phyloP scores from a whole-genome alignment of 2,797 vertebrate species.

The Acanthornis magna region DNA sequence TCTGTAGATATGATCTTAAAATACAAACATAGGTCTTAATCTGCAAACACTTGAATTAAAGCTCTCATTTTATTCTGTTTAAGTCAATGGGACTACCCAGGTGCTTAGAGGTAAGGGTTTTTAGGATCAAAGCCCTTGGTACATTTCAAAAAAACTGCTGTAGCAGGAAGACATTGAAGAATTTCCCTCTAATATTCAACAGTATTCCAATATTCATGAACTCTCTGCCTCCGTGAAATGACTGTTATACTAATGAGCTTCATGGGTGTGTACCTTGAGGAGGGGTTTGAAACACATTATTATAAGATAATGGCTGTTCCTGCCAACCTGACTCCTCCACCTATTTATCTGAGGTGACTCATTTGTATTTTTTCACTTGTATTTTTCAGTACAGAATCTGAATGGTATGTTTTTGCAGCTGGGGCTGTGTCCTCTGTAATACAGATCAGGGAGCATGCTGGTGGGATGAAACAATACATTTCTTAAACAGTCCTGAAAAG shows the following conservation, averaged over 20 bases:
- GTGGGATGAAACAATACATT: background rate
- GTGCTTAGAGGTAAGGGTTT: background rate
- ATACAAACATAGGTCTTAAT: background rate
- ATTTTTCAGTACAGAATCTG: background rate
- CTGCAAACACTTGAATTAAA: slow-evolving; percentile 10
- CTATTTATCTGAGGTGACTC: background rate
- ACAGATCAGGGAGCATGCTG: background rate
- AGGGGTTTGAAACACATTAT: background rate
- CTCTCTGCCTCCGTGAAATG: background rate
- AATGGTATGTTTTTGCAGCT: background rate
- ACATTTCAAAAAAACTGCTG: background rate
- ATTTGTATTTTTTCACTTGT: background rate
- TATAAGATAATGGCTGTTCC: background rate
- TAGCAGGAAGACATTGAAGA: background rate
- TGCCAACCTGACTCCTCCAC: background rate
- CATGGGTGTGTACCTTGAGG: background rate
- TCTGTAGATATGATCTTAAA: slow-evolving; percentile 39
- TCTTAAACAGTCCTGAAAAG: background rate
- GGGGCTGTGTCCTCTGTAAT: background rate
- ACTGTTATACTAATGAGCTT: background rate
- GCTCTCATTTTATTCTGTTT: background rate
- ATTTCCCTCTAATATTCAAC: background rate
- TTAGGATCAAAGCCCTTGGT: slow-evolving; percentile 14
- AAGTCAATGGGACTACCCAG: background rate
- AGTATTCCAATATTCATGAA: background rate